Evolutionary conservation across 2,797 vertebrate genomes (phyloP).

Genomic region (Paramormyrops hopkinsi): DNA sequence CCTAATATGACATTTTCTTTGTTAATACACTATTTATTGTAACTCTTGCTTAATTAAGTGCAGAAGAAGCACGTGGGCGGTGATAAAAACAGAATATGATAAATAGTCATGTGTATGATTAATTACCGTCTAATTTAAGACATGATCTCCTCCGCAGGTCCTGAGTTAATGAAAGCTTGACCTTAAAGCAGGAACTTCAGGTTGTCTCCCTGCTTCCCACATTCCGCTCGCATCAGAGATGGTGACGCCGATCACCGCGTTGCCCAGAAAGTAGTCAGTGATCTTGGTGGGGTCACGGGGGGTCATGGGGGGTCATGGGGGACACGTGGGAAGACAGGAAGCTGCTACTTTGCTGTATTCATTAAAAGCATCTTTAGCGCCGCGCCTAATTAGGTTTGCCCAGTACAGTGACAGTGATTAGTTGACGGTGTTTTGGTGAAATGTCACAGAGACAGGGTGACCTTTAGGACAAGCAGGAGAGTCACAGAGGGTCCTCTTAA

Average conservation of each 20-base stretch:
- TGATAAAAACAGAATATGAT: neutral
- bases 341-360: neutral
- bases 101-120: neutral
- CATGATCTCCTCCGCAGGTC: neutral
- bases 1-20: neutral
- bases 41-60: neutral
- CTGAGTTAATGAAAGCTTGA: neutral
- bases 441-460: slow-evolving; percentile 14
- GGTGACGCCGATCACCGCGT: neutral
- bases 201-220: neutral
- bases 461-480: slow-evolving; percentile 23
- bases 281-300: neutral
- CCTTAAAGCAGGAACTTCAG: neutral
- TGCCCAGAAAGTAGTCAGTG: neutral
- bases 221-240: neutral
- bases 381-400: neutral
- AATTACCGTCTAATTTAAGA: neutral
- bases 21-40: neutral
- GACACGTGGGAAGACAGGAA: neutral
- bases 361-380: neutral
- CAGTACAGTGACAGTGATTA: slow-evolving; percentile 11
- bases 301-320: neutral
- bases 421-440: neutral
- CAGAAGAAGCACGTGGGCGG: neutral
- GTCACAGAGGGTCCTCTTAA: slow-evolving; percentile 29